Conservation (phyloP, 1,140 invertebrate species). For the Aphaenogaster ashmeadi region DNA sequence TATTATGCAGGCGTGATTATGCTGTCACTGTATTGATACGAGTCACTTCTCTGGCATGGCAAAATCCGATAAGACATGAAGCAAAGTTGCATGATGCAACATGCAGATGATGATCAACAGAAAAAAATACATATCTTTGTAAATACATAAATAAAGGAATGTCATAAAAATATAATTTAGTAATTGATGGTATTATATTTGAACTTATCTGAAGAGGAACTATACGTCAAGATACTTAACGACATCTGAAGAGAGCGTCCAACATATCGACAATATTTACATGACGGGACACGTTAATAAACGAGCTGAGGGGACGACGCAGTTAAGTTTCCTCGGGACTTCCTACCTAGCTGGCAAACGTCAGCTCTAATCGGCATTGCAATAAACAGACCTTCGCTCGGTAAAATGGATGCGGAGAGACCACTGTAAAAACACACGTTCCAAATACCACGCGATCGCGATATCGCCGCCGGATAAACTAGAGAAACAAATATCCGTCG, state of each 20-base stretch:
- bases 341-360: conserved; percentile 35
- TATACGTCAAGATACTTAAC: background rate
- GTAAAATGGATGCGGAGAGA: conserved; percentile 23
- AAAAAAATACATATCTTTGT: background rate
- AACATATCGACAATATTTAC: background rate
- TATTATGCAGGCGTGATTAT: conserved; percentile 27
- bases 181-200: background rate
- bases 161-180: conserved; percentile 1
- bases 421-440: conserved; percentile 10
- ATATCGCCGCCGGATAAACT: background rate
- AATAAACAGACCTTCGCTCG: conserved; percentile 17
- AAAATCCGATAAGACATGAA: background rate
- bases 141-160: background rate
- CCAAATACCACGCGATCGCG: conserved; percentile 7
- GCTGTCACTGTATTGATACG: conserved; percentile 28
- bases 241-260: background rate
- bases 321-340: conserved; percentile 6
- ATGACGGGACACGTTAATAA: conserved; percentile 11
- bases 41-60: background rate
- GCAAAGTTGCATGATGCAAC: background rate
- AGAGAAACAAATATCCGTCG: background rate
- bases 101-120: background rate
- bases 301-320: background rate
- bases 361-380: background rate
- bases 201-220: background rate